Conservation (phyloP, 2,888 invertebrate species). For the Cryptus armator region DNA sequence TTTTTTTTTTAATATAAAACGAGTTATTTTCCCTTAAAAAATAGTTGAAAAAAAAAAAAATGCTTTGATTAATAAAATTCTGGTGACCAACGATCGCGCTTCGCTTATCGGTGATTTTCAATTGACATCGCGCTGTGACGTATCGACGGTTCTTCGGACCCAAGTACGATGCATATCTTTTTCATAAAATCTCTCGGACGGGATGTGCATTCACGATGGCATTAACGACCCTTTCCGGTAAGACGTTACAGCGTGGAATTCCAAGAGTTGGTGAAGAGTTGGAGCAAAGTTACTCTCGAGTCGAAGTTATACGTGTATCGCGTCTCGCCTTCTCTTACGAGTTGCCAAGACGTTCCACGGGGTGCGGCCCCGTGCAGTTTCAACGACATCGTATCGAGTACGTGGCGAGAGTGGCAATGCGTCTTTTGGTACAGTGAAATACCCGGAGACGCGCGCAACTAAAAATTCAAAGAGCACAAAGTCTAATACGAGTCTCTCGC, state of each 20-base stretch:
- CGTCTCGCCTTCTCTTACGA: neutral
- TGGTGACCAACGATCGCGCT: no score
- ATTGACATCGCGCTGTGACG: no score
- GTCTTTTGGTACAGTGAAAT: conserved; percentile 5
- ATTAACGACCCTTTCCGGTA: conserved; percentile 54
- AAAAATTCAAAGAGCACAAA: neutral
- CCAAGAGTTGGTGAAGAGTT: conserved; percentile 25
- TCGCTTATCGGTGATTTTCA: no score
- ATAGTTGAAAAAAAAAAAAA: no score
- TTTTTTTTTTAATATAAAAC: no score
- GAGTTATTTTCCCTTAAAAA: no score
- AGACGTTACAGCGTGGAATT: conserved; percentile 37
- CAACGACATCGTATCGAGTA: conserved; percentile 53
- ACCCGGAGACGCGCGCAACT: neutral
- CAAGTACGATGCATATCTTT: no score
- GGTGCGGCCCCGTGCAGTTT: conserved; percentile 58
- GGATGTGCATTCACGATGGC: neutral
- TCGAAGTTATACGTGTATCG: conserved; percentile 1
- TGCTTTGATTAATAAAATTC: no score
- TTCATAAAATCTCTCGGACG: neutral
- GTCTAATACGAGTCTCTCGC: neutral
- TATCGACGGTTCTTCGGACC: no score
- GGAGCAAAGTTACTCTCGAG: neutral
- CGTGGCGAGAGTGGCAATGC: conserved; percentile 58
- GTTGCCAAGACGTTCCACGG: conserved; percentile 43